Base-by-base conservation (phyloP, 2,113 vertebrate genomes). In the Psilopogon haemacephalus region DNA sequence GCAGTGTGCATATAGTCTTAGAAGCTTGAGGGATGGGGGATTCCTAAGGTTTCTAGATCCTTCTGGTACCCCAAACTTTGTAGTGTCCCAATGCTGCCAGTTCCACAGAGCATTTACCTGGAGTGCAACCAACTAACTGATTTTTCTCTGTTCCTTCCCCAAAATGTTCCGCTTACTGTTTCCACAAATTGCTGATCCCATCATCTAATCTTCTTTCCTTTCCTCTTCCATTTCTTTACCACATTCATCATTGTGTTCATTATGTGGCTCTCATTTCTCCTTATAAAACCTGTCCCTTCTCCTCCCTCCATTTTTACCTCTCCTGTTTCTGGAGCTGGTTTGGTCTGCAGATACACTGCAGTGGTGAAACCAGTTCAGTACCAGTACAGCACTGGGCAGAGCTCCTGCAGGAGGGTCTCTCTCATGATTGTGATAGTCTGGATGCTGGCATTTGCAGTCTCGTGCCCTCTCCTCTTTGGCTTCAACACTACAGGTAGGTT, bases 361-460 rank as follows among this genome's bases (percentile, higher is more conserved):
- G 99, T 99, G 89, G 98, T 98, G 96, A 99, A 98, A 98, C 99
- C 99, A 8, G 98, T 99, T 79, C 97, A 98, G 75, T 99, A 99
- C 71, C 97, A 99, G 81, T 98, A 99, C 78, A 98, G 98, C 97
- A 98, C 98, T 4, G 98, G 98, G 33, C 98, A 99, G 95, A 98
- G 97, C 89, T 99, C 99, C 91, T 98, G 98, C 91, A 98, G 98
- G 63, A 98, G 99, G 16, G 99, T 99, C n/a, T 98, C 98, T 48
- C 76, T 97, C 63, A 99, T 99, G 99, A 99, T 99, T 13, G 96
- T 97, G 24, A 84, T 97, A 0, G 99, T 99, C 73, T 99, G 99
- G 99, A 97, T 99, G 68, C 94, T 99, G 93, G 98, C 98, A 1
- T 99, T 99, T 1, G 97, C 98, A 0, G 98, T 99, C 68, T 99